Percentiles rank a stretch among this genome's conserved stretches.
phyloP scores from a whole-genome alignment of 2,888 invertebrate species.

The Leptopilina myrica region DNA sequence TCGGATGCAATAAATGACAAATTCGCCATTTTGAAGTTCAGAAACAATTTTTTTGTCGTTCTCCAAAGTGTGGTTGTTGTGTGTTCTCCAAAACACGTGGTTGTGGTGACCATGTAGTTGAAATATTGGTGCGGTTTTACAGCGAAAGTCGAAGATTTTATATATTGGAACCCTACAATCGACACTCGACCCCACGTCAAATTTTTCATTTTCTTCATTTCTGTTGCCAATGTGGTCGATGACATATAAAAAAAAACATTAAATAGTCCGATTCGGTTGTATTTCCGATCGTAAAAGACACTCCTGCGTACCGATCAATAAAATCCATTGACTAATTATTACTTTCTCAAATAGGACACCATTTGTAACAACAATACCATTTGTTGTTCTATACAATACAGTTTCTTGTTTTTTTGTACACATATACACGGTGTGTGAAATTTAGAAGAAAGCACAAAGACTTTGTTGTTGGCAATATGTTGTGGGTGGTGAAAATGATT shows the following conservation, averaged over 20 bases:
- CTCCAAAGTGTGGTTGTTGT: background rate
- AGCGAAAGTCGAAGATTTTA: slow-evolving; percentile 64
- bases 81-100: background rate
- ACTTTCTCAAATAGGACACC: too few relatives aligned
- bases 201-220: background rate
- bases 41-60: background rate
- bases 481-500: slow-evolving; percentile 34
- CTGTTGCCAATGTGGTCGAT: too few relatives aligned
- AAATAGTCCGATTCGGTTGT: background rate
- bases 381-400: too few relatives aligned
- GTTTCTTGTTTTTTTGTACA: too few relatives aligned
- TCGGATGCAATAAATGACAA: background rate
- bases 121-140: slow-evolving; percentile 59
- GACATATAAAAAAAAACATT: too few relatives aligned
- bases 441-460: too few relatives aligned
- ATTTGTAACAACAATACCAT: too few relatives aligned
- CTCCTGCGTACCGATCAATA: too few relatives aligned
- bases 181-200: slow-evolving; percentile 16
- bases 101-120: slow-evolving; percentile 50
- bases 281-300: too few relatives aligned
- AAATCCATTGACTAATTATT: too few relatives aligned
- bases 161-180: slow-evolving; percentile 58
- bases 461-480: background rate
- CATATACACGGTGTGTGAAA: too few relatives aligned
- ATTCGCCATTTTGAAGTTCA: background rate